Evolutionary conservation across 2,797 vertebrate species (phyloP), one percentile per base, ranked within the genome.

Genomic region (Macrochelys suwanniensis): DNA sequence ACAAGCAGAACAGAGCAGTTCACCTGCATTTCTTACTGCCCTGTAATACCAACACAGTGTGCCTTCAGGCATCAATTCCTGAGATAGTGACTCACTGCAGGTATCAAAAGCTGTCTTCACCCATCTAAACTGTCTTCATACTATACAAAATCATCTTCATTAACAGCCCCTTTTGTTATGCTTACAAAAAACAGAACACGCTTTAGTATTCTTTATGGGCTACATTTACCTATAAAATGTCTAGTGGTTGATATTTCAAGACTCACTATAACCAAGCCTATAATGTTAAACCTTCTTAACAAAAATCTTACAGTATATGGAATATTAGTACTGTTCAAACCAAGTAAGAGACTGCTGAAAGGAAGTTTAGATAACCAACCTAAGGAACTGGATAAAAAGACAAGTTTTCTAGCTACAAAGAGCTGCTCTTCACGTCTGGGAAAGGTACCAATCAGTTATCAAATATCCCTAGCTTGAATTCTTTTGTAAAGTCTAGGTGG

Each of bases 51-150:
- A 87, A 74, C 90, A n/a, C 54, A 82, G 50, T 87, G 83, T 94
- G 85, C n/a, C n/a, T 83, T 1, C 23, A 83, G 80, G 49, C 56
- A 92, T 17, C 56, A 82, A 42, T 33, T 92, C 90, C 85, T 94
- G 82, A 50, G 81, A 77, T 53, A 86, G 65, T 78, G 37, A 65
- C 89, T 90, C 91, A 84, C 61, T 74, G 42, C 51, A 68, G 12
- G 23, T 95, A 84, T 61, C 51, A 93, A 95, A 94, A 59, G 80
- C 59, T 91, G 92, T 92, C 87, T 79, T 88, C 68, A 79, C 91
- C 78, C 82, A 90, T 21, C 74, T 80, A 93, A 89, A 25, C 78
- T 89, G 93, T 87, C 61, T 65, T 45, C 28, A 49, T 53, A 82
- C 8, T 6, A 56, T 26, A 53, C 71, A 86, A 91, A 95, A 95